phyloP scores from a whole-genome alignment of 2,888 invertebrate species.

The Octonoba sinensis region DNA sequence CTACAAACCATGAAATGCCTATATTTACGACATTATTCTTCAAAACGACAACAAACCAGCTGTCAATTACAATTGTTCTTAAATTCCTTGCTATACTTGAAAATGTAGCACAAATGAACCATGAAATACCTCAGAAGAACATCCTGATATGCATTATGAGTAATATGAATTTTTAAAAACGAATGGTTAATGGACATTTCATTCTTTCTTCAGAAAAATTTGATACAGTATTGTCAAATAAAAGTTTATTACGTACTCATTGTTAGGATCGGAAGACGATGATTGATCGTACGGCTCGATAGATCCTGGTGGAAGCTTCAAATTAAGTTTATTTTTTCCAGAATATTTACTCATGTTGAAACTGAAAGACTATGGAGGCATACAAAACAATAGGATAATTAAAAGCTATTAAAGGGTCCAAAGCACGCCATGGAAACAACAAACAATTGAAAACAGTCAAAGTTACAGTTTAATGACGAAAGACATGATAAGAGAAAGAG shows the following conservation, averaged over 20 bases:
- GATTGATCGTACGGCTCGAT: constrained; percentile 79
- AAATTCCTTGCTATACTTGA: too few species aligned
- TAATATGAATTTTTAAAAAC: too few species aligned
- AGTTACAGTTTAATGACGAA: constrained; percentile 12
- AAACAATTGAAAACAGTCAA: constrained; percentile 25
- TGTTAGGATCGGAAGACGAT: constrained; percentile 49
- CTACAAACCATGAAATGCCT: too few species aligned
- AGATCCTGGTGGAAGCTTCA: constrained; percentile 78
- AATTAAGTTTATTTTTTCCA: constrained; percentile 66
- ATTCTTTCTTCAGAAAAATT: too few species aligned
- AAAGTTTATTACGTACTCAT: constrained; percentile 38
- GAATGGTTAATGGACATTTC: too few species aligned
- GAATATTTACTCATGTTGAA: constrained; percentile 60
- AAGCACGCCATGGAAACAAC: constrained; percentile 52
- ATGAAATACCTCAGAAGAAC: too few species aligned
- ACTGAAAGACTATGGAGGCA: neutral
- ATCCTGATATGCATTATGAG: too few species aligned
- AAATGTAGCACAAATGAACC: too few species aligned
- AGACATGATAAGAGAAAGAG: neutral
- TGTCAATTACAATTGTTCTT: too few species aligned
- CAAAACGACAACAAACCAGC: too few species aligned
- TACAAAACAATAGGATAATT: neutral
- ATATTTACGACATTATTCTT: too few species aligned
- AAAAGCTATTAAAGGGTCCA: constrained; percentile 5
- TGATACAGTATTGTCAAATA: too few species aligned